These are phyloP conservation scores for Nesometra sesokonis DNA, from an alignment of 35 echinoderm and acorn worm species.

Conservation along the genomic window DNA sequence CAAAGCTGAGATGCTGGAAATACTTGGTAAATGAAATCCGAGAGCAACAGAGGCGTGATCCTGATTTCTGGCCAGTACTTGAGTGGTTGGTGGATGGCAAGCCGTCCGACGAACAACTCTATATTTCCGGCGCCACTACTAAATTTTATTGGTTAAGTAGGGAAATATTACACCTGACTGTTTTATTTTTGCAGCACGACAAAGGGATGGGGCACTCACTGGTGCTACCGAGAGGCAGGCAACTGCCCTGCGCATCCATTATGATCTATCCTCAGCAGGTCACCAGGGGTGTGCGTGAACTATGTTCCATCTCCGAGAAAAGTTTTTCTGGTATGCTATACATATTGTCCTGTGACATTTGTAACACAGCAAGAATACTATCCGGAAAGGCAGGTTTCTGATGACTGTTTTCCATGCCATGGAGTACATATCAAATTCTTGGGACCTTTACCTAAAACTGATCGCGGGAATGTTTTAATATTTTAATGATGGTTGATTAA, in stretches of 20 bases:
- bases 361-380: constrained; percentile 37
- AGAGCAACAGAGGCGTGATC: too few species aligned
- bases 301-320: background rate
- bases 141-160: constrained; percentile 28
- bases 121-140: background rate
- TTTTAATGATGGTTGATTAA: background rate
- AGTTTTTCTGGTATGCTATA: constrained; percentile 47
- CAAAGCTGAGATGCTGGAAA: too few species aligned
- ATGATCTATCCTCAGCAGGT: constrained; percentile 25
- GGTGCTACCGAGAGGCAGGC: constrained; percentile 3
- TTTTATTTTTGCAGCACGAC: background rate
- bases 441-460: constrained; percentile 25
- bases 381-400: background rate
- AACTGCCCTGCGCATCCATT: constrained; percentile 4
- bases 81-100: background rate
- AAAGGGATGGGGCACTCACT: background rate
- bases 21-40: too few species aligned
- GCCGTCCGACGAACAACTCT: background rate
- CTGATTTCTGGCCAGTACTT: too few species aligned
- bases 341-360: constrained; percentile 7
- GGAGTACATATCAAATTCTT: constrained; percentile 23
- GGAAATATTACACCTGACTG: background rate
- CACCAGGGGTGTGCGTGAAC: constrained; percentile 24
- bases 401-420: constrained; percentile 23
- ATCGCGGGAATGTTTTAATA: background rate